Evolutionary conservation across 2,113 vertebrate genomes (phyloP).

Genomic region (Caloenas nicobarica): DNA sequence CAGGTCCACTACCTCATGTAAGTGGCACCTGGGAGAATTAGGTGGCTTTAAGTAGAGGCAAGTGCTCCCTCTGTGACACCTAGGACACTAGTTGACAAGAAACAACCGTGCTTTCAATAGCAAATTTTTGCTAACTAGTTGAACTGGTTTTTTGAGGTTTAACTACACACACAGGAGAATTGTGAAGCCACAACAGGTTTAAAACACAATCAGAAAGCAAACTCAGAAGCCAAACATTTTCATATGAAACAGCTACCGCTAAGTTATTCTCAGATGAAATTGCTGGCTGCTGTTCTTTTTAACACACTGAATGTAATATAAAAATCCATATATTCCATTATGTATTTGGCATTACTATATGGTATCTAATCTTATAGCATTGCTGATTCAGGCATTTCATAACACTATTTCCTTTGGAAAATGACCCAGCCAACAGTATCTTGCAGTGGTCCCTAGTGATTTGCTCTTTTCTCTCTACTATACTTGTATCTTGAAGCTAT

Average conservation of each 20-base stretch:
- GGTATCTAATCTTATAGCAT: background rate
- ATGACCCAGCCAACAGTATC: background rate
- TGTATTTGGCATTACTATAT: background rate
- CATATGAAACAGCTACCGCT: background rate
- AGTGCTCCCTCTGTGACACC: background rate
- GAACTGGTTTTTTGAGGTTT: background rate
- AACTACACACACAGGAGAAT: background rate
- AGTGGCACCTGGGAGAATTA: background rate
- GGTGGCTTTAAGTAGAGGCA: background rate
- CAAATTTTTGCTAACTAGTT: background rate
- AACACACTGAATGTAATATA: background rate
- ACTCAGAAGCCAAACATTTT: background rate
- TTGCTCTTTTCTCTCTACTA: background rate
- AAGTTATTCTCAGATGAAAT: background rate
- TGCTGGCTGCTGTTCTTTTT: background rate
- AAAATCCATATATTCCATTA: background rate
- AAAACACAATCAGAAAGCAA: background rate
- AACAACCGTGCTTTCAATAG: background rate
- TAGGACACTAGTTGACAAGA: background rate
- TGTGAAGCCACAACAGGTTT: background rate
- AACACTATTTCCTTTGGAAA: slow-evolving; percentile 9
- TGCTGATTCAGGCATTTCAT: background rate
- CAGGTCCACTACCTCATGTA: background rate
- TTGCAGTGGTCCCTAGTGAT: background rate
- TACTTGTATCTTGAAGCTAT: background rate